phyloP scores from a whole-genome alignment of 23 tunicate species.

The Trididemnum clinides region DNA sequence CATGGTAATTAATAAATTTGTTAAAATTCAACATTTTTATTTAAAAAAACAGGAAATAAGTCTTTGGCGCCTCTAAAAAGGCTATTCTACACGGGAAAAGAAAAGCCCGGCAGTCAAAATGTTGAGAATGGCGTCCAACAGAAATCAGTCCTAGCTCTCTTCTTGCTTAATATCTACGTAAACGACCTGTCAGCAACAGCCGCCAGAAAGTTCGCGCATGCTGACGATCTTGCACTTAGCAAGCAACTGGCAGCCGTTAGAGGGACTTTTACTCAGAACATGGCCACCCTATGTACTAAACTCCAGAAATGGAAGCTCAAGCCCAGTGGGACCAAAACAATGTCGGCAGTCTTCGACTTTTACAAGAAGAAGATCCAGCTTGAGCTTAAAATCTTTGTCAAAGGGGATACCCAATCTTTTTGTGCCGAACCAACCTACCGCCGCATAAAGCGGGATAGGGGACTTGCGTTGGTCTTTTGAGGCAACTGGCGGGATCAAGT shows the following conservation, averaged over 20 bases:
- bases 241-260: background rate
- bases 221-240: background rate
- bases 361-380: background rate
- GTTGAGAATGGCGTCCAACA: background rate
- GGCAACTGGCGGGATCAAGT: no score
- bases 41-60: no score
- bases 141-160: background rate
- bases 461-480: background rate
- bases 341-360: background rate
- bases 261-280: background rate
- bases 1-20: no score
- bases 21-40: no score
- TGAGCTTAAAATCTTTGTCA: background rate
- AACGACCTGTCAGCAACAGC: background rate
- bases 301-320: background rate
- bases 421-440: background rate
- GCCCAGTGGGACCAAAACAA: background rate
- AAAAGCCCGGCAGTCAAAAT: no score
- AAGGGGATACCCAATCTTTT: no score
- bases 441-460: background rate
- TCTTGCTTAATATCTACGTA: background rate
- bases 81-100: no score
- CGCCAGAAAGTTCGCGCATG: background rate
- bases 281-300: background rate
- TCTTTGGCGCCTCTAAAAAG: no score